Percentiles rank a stretch among this genome's conserved stretches.
Conservation (phyloP, 1,140 invertebrate species). For the Archivesica marissinica region DNA sequence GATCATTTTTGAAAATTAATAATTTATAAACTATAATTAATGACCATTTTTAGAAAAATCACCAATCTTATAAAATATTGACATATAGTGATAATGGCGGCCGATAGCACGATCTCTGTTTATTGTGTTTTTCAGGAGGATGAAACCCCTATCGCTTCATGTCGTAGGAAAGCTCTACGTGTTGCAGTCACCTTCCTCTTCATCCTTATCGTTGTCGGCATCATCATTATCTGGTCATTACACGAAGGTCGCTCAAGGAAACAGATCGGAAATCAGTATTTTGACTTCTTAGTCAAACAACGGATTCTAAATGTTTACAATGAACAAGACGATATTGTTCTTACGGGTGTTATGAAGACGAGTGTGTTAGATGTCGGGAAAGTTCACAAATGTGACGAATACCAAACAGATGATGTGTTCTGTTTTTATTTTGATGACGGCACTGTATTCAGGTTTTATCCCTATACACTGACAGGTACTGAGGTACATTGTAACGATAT, state of each 20-base stretch:
- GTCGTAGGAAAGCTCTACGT: slow-evolving; percentile 42
- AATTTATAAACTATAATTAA: no score
- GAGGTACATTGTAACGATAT: slow-evolving; percentile 57
- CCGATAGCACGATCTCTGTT: not conserved
- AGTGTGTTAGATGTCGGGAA: slow-evolving; percentile 16
- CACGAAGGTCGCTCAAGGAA: slow-evolving; percentile 58
- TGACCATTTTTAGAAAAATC: no score
- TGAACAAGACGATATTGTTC: slow-evolving; percentile 51
- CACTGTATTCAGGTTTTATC: slow-evolving; percentile 27
- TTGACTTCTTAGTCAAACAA: slow-evolving; percentile 57
- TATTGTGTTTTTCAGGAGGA: slow-evolving; percentile 40
- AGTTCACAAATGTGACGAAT: slow-evolving; percentile 43
- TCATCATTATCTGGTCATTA: slow-evolving; percentile 51
- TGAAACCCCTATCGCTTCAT: slow-evolving; percentile 3
- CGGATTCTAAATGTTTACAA: slow-evolving; percentile 54
- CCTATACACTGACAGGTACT: not conserved
- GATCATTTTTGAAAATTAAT: no score
- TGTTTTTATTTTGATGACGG: slow-evolving; percentile 53
- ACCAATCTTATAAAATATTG: no score
- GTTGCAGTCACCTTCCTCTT: slow-evolving; percentile 49
- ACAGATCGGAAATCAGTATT: slow-evolving; percentile 59
- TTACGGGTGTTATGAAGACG: slow-evolving; percentile 35
- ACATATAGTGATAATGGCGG: no score
- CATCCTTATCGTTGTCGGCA: slow-evolving; percentile 56
- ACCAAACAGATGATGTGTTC: slow-evolving; percentile 26